phyloP scores from a whole-genome alignment of 2,113 vertebrate species.

The Aplodontia rufa region DNA sequence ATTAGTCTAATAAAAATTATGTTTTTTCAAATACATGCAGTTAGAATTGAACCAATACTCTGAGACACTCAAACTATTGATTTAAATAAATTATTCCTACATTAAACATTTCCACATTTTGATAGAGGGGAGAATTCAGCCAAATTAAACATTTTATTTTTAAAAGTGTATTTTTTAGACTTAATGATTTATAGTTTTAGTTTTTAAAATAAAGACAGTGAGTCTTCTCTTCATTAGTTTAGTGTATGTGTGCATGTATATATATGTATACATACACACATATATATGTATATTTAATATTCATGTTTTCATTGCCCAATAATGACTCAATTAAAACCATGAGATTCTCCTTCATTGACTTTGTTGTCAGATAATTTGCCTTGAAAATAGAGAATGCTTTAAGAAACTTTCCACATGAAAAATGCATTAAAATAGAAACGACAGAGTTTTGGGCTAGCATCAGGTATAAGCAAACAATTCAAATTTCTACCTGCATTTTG shows the following conservation, averaged over 20 bases:
- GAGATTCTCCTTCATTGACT: no score
- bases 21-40: background rate
- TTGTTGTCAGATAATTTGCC: no score
- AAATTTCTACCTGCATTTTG: no score
- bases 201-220: background rate
- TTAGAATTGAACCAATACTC: background rate
- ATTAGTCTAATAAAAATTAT: background rate
- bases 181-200: background rate
- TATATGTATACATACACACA: no score
- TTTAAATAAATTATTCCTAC: background rate
- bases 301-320: background rate
- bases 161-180: background rate
- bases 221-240: background rate
- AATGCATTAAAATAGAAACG: no score
- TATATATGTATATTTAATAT: background rate
- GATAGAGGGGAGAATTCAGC: background rate
- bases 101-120: constrained; percentile 11
- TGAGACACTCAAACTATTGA: background rate
- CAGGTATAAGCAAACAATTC: no score
- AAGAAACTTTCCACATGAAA: no score
- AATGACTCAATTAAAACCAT: no score
- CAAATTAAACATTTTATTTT: background rate
- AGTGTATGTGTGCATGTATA: no score
- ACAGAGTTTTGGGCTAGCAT: no score
- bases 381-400: no score